Conservation (phyloP, 2,888 invertebrate genomes). For the Meteorus cinctellus region DNA sequence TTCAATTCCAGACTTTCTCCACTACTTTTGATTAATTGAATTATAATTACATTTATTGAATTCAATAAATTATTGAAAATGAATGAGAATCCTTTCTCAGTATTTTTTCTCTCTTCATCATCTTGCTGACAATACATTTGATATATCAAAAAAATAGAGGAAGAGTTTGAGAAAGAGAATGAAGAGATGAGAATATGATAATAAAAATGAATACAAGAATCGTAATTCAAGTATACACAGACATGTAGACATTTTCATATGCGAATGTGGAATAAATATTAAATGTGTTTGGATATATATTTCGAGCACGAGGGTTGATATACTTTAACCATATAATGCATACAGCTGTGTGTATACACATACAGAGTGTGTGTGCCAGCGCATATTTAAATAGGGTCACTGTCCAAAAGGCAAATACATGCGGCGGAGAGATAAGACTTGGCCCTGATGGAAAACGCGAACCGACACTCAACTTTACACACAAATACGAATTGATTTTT, state of each 20-base stretch:
- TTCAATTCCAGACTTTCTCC: no score
- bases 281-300: constrained; percentile 52
- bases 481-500: constrained; percentile 23
- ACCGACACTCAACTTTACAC: not conserved
- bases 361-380: constrained; percentile 61
- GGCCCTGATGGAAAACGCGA: constrained; percentile 19
- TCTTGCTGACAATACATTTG: not conserved
- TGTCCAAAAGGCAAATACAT: constrained; percentile 68
- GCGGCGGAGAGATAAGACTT: constrained; percentile 65
- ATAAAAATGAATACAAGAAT: not conserved
- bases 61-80: not conserved
- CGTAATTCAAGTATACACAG: not conserved
- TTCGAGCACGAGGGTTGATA: constrained; percentile 56
- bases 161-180: not conserved
- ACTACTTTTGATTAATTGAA: no score
- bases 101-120: not conserved
- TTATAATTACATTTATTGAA: no score
- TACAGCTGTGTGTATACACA: constrained; percentile 52
- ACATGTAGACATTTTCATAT: not conserved
- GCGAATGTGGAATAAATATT: constrained; percentile 21
- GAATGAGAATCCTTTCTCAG: not conserved
- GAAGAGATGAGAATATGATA: not conserved
- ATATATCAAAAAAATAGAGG: not conserved
- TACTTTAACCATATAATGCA: constrained; percentile 47
- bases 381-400: constrained; percentile 68